phyloP scores from a whole-genome alignment of 2,888 invertebrate genomes.

The Azorinus chamasolen region DNA sequence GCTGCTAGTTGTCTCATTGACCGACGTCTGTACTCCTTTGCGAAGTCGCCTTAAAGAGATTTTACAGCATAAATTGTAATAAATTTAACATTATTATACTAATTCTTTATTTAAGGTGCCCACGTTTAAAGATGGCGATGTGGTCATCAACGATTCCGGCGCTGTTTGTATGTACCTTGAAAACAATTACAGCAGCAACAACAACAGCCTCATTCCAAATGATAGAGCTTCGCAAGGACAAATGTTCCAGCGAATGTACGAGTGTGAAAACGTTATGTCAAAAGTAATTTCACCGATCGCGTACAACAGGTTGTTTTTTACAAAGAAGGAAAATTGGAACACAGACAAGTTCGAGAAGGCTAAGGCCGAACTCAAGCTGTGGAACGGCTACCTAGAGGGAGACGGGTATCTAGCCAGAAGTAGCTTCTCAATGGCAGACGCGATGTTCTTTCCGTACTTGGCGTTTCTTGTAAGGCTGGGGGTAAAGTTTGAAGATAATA shows the following conservation, averaged over 20 bases:
- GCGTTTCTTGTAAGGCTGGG: slow-evolving; percentile 58
- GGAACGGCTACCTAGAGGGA: slow-evolving; percentile 22
- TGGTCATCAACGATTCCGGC: slow-evolving; percentile 77
- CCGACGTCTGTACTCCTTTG: no score
- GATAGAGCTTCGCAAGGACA: slow-evolving; percentile 47
- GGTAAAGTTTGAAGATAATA: slow-evolving; percentile 48
- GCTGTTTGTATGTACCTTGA: slow-evolving; percentile 77
- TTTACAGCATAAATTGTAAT: no score
- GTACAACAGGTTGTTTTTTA: slow-evolving; percentile 10
- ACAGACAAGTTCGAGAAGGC: slow-evolving; percentile 11
- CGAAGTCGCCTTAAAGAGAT: no score
- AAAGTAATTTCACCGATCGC: slow-evolving; percentile 15
- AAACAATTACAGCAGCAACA: slow-evolving; percentile 52
- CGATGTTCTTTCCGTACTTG: slow-evolving; percentile 27
- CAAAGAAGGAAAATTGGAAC: slow-evolving; percentile 42
- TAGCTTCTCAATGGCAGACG: slow-evolving; percentile 48
- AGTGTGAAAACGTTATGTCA: slow-evolving; percentile 34
- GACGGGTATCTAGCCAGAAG: slow-evolving; percentile 26
- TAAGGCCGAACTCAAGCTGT: slow-evolving; percentile 22
- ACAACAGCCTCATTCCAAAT: slow-evolving; percentile 63
- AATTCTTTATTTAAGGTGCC: slow-evolving; percentile 76
- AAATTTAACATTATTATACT: background rate
- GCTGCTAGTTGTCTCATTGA: no score
- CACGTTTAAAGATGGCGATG: slow-evolving; percentile 74
- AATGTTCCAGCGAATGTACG: slow-evolving; percentile 71